Base-by-base conservation (phyloP, 2,797 vertebrate genomes). In the Avahi laniger region DNA sequence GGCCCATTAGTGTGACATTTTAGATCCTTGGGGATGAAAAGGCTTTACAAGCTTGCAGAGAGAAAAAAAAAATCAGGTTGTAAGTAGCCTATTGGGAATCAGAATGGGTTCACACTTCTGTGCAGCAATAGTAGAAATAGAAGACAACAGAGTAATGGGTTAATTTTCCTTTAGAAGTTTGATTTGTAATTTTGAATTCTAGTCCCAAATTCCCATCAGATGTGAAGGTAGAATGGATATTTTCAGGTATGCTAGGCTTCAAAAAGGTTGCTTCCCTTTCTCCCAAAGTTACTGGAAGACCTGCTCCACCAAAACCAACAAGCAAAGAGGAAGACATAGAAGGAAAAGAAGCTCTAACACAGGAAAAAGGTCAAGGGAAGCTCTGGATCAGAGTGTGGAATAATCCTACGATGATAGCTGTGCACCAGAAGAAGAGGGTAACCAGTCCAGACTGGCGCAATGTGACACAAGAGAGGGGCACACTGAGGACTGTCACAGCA, bases 121-220 rank as follows among this genome's bases (percentile, higher is more conserved):
- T 28, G 90, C 8, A 84, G 43, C 48, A 91, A 75, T 28, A 79
- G 72, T 52, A 86, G 86, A 94, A 93, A 91, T 6, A 84, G 70
- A 82, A 52, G 70, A 88, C 48, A 86, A 80, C 17, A 43, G n/a
- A 81, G 6, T 38, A 72, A 76, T 6, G 24, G 80, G 59, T 75
- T 76, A 17, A 76, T 59, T 86, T 94, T 57, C 41, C 48, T 87
- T 87, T 57, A 84, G 80, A 96, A 93, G 59, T 86, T 52, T 52
- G 18, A 70, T 95, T 96, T 93, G 26, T 59, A 86, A 92, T 73
- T 78, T 87, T 67, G 38, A 90, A 78, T 92, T 82, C 59, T 76
- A 70, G 48, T 70, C 54, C 54, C 1, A 83, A 92, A 83, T 24
- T 78, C 35, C 65, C 24, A 84, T 48, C 43, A 70, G 33, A 26